These are phyloP conservation scores for Chrysolina haemoptera DNA, from an alignment of 2,888 invertebrate genomes.

Conservation along the genomic window DNA sequence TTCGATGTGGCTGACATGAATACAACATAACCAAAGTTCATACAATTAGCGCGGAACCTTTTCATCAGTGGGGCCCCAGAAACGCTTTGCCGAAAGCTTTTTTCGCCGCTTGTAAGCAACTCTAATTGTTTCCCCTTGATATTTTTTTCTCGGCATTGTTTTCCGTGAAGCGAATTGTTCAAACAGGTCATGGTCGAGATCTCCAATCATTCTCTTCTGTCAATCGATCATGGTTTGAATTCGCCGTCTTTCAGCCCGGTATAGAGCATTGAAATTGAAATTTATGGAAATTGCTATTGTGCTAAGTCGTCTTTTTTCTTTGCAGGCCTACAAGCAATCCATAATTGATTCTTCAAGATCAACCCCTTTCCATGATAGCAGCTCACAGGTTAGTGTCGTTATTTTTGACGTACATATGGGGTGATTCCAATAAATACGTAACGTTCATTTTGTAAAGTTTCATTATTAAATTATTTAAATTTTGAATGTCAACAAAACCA, in stretches of 20 bases:
- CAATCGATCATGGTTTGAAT: constrained; percentile 16
- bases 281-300: constrained; percentile 29
- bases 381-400: constrained; percentile 22
- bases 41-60: too few relatives aligned
- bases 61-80: too few relatives aligned
- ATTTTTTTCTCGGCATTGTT: constrained; percentile 1
- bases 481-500: too few relatives aligned
- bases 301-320: constrained; percentile 25
- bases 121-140: background rate
- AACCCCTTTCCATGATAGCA: constrained; percentile 28
- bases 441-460: too few relatives aligned
- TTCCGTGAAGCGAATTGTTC: constrained; percentile 9
- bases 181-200: constrained; percentile 18
- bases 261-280: constrained; percentile 28
- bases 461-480: too few relatives aligned
- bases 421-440: too few relatives aligned
- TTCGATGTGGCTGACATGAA: too few relatives aligned
- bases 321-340: constrained; percentile 26
- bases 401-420: background rate
- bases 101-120: background rate
- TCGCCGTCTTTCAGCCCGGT: constrained; percentile 6
- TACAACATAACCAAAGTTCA: too few relatives aligned
- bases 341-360: constrained; percentile 30
- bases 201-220: constrained; percentile 17
- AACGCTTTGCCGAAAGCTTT: background rate